phyloP scores from a whole-genome alignment of 1,140 invertebrate species.

The Littorina saxatilis region DNA sequence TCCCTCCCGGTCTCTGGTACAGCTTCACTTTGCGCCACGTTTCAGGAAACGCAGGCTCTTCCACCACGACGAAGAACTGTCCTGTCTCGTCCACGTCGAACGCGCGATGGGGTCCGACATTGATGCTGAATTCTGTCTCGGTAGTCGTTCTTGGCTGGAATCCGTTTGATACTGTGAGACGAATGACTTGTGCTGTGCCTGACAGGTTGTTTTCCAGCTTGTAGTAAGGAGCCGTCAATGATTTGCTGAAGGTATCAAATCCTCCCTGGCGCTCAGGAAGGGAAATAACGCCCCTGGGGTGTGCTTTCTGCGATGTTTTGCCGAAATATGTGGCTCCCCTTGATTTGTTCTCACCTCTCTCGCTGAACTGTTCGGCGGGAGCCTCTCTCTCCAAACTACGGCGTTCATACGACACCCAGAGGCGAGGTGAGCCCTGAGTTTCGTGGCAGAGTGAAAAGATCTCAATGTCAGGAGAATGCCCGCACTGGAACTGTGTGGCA shows the following conservation, averaged over 20 bases:
- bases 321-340: neutral
- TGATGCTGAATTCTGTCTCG: neutral
- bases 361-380: neutral
- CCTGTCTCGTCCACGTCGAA: slow-evolving; percentile 1
- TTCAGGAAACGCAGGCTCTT: neutral
- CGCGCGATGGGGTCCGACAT: neutral
- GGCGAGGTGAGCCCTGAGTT: neutral
- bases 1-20: neutral
- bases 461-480: neutral
- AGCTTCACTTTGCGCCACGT: neutral
- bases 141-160: neutral
- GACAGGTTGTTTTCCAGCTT: neutral
- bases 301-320: neutral
- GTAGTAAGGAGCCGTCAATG: neutral
- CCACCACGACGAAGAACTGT: slow-evolving; percentile 8
- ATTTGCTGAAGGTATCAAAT: neutral
- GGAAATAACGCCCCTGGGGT: neutral
- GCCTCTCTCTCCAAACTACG: neutral
- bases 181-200: neutral
- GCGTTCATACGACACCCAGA: neutral
- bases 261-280: neutral
- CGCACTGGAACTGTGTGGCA: neutral
- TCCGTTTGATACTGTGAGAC: neutral
- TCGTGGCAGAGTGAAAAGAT: neutral
- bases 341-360: neutral